Conservation (phyloP, 2,797 vertebrate genomes). For the Coluber constrictor region DNA sequence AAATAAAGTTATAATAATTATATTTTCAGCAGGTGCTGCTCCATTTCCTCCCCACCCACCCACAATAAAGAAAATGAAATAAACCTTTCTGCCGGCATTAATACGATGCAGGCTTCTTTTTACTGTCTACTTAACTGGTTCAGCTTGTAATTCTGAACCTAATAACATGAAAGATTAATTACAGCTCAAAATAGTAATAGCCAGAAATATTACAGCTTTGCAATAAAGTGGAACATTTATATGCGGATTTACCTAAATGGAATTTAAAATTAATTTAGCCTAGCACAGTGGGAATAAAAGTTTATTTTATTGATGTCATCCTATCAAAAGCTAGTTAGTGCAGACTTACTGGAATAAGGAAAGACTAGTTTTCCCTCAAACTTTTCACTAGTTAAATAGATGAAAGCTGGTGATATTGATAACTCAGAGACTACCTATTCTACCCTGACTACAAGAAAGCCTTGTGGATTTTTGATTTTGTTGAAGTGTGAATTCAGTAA, state of each 20-base stretch:
- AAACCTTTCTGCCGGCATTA: slow-evolving; percentile 16
- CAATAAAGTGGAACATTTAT: not conserved
- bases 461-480: not conserved
- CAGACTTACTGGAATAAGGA: too few relatives aligned
- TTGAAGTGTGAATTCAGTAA: not conserved
- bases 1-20: slow-evolving; percentile 33
- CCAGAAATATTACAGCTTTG: slow-evolving; percentile 1
- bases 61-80: slow-evolving; percentile 29
- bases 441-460: not conserved
- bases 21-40: slow-evolving; percentile 50
- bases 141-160: not conserved
- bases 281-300: not conserved
- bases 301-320: not conserved
- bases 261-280: not conserved
- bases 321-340: not conserved
- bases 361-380: too few relatives aligned
- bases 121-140: not conserved
- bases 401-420: not conserved
- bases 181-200: slow-evolving; percentile 5
- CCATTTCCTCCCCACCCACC: slow-evolving; percentile 11
- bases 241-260: slow-evolving; percentile 11
- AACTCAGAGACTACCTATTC: not conserved
- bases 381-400: not conserved
- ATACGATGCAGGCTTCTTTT: not conserved
- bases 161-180: slow-evolving; percentile 21